These are phyloP conservation scores for Antechinus stuartii DNA, from an alignment of 2,113 vertebrate species.

Conservation along the genomic window DNA sequence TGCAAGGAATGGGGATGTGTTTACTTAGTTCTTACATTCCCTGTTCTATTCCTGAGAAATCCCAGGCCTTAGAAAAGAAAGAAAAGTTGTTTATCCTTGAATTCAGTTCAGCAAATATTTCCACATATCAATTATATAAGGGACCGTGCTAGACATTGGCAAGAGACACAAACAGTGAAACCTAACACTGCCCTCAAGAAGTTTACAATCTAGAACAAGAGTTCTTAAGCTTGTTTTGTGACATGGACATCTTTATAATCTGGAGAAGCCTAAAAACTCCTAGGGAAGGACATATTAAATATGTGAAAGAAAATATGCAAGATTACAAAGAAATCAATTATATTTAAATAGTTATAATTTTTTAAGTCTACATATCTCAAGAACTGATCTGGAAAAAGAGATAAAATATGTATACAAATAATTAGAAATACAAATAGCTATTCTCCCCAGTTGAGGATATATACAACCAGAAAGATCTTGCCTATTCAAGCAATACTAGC, in stretches of 20 bases:
- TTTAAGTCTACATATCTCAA: neutral
- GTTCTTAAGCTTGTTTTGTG: neutral
- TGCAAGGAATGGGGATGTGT: neutral
- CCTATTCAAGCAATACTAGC: neutral
- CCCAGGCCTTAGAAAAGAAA: neutral
- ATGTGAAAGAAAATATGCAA: neutral
- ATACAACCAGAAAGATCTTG: neutral
- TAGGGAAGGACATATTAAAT: neutral
- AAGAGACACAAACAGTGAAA: neutral
- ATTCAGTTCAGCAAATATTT: neutral
- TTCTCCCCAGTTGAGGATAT: neutral
- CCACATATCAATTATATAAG: neutral
- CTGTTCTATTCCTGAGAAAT: neutral
- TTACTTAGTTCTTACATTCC: neutral
- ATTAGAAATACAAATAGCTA: neutral
- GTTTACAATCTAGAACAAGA: neutral
- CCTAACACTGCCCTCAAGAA: neutral
- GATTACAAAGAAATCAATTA: neutral
- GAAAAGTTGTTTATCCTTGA: neutral
- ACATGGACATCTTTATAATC: neutral
- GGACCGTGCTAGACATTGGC: neutral
- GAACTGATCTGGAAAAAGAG: neutral
- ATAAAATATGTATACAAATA: neutral
- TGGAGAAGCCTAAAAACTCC: neutral
- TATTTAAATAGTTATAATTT: neutral